Percentiles rank a stretch among this genome's conserved stretches.
Conservation (phyloP, 1,140 invertebrate species). For the Drosophila triauraria region DNA sequence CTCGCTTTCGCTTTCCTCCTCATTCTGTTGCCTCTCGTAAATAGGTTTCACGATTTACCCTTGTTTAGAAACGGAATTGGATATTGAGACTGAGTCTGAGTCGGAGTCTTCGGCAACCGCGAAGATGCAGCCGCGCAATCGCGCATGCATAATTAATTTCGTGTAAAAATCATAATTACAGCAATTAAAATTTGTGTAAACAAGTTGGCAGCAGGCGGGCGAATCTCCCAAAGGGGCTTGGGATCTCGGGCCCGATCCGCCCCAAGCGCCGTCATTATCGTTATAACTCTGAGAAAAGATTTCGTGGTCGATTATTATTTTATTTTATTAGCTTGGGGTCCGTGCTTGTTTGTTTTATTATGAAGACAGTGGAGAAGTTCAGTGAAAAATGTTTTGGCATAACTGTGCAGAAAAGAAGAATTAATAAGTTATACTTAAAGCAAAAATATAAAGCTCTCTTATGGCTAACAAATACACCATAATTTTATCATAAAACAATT, state of each 20-base stretch:
- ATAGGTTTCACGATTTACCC: constrained; percentile 31
- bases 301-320: constrained; percentile 24
- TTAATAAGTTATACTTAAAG: background rate
- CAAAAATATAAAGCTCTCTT: background rate
- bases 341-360: constrained; percentile 1
- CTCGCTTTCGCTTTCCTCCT: constrained; percentile 18
- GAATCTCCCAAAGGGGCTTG: constrained; percentile 9
- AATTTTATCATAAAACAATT: background rate
- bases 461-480: background rate
- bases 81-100: constrained; percentile 17
- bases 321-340: constrained; percentile 23
- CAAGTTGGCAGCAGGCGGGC: constrained; percentile 62
- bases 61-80: constrained; percentile 23
- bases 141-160: constrained; percentile 79
- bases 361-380: background rate
- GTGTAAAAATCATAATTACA: constrained; percentile 82
- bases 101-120: background rate
- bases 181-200: constrained; percentile 80
- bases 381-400: background rate
- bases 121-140: constrained; percentile 51
- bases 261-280: constrained; percentile 56
- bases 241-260: constrained; percentile 19
- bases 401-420: no score
- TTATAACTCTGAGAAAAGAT: constrained; percentile 51
- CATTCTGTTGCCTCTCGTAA: constrained; percentile 1